A percentile compares a stretch with the other conserved stretches of the same genome.
These are phyloP conservation scores for Polydrusus tereticollis DNA, from an alignment of 2,888 invertebrate genomes.

Conservation along the genomic window DNA sequence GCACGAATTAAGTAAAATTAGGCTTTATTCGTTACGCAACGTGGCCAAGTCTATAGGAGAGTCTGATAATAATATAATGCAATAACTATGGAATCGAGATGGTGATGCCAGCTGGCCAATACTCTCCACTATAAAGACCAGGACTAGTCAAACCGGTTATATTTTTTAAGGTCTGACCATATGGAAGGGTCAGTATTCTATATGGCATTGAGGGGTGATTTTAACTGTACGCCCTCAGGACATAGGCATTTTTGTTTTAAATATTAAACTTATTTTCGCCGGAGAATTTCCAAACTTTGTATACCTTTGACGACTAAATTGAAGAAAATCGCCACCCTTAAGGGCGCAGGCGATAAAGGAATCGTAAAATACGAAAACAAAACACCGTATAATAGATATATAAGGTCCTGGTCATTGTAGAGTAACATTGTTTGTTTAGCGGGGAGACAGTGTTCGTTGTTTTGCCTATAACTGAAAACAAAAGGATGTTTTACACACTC, in stretches of 20 bases:
- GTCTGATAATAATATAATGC: too few relatives aligned
- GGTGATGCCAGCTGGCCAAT: neutral
- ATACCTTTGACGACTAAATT: constrained; percentile 22
- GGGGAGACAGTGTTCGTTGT: constrained; percentile 64
- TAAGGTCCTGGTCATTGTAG: constrained; percentile 66
- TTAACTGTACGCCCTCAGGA: too few relatives aligned
- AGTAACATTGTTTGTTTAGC: constrained; percentile 62
- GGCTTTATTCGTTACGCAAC: too few relatives aligned
- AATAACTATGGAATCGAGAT: too few relatives aligned
- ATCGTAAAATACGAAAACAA: constrained; percentile 47
- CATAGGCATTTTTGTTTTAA: neutral
- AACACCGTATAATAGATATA: constrained; percentile 49
- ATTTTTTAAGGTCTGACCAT: neutral
- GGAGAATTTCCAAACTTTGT: neutral
- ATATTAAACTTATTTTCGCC: neutral
- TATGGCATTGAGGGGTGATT: neutral
- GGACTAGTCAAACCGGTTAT: neutral
- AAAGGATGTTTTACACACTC: constrained; percentile 68
- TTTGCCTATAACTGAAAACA: constrained; percentile 67
- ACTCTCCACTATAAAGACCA: neutral
- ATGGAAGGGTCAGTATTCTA: neutral
- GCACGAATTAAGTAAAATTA: neutral
- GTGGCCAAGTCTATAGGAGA: too few relatives aligned
- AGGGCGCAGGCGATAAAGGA: constrained; percentile 43
- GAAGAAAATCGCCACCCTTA: constrained; percentile 40